A percentile compares a stretch with the other conserved stretches of the same genome.
Conservation (phyloP, 2,797 vertebrate species). For the Sphenopsis melanotis region DNA sequence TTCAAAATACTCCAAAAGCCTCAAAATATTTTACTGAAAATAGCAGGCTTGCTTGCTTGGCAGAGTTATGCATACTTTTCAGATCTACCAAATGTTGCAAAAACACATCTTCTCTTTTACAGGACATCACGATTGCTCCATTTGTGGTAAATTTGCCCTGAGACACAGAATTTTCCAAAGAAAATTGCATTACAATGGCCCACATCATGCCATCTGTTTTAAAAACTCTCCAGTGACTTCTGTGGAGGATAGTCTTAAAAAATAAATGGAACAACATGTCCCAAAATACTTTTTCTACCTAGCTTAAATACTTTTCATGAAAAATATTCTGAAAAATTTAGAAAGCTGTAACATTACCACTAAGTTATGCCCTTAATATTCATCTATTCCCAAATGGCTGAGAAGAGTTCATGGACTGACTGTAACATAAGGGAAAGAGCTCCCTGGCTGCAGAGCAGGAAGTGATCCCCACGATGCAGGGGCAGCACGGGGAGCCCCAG, state of each 20-base stretch:
- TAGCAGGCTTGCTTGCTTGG: background rate
- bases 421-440: rapidly evolving
- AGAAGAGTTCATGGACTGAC: background rate
- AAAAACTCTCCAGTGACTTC: constrained; percentile 23
- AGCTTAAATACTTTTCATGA: background rate
- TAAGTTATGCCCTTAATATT: background rate
- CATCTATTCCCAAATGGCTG: background rate
- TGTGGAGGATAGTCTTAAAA: background rate
- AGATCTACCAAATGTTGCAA: constrained; percentile 22
- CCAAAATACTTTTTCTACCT: constrained; percentile 15
- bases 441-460: background rate
- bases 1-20: background rate
- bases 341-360: background rate
- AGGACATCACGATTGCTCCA: constrained; percentile 27
- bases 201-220: constrained; percentile 39
- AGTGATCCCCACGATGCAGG: rapidly evolving
- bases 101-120: constrained; percentile 21
- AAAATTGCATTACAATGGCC: constrained; percentile 49
- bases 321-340: background rate
- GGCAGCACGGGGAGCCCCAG: background rate
- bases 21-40: constrained; percentile 33
- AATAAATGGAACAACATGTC: constrained; percentile 39
- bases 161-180: constrained; percentile 49
- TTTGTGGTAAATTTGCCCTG: constrained; percentile 41
- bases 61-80: constrained; percentile 23